Evolutionary conservation across 64 coral and sea anemone species (phyloP).

Genomic region (Anthopleura sola): DNA sequence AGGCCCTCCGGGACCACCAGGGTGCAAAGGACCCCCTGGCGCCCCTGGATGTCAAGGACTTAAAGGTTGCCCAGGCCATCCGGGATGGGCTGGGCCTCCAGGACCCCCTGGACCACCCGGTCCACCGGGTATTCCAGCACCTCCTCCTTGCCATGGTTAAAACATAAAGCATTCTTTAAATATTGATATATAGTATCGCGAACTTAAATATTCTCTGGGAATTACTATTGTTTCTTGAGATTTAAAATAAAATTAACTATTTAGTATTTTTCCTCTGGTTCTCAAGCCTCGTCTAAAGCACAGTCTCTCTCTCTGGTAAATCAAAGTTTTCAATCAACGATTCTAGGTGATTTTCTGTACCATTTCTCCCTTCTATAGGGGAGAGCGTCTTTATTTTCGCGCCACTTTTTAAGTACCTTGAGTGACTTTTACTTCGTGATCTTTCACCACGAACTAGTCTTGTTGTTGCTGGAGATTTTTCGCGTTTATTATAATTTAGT

Average conservation of each 20-base stretch:
- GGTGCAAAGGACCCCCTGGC: slow-evolving; percentile 44
- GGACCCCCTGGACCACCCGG: slow-evolving; percentile 62
- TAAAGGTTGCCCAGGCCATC: too few species aligned
- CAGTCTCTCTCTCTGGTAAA: not conserved
- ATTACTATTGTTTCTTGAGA: too few species aligned
- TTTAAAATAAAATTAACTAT: too few species aligned
- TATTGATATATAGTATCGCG: too few species aligned
- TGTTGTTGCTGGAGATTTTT: not conserved
- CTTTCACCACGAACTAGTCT: not conserved
- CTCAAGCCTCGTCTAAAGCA: not conserved
- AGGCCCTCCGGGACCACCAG: slow-evolving; percentile 50
- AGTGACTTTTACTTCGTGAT: not conserved
- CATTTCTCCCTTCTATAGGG: not conserved
- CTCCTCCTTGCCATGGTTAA: not conserved
- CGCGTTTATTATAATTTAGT: not conserved
- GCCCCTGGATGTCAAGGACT: too few species aligned
- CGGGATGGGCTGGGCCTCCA: slow-evolving; percentile 43
- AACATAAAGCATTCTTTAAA: not conserved
- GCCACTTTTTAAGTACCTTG: not conserved
- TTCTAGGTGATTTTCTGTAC: not conserved
- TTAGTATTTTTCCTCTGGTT: too few species aligned
- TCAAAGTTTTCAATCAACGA: not conserved
- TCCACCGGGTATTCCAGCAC: slow-evolving; percentile 36
- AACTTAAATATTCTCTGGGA: too few species aligned
- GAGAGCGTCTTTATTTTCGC: not conserved